phyloP scores from a whole-genome alignment of 2,888 invertebrate species.

The Silvanus unidentatus region DNA sequence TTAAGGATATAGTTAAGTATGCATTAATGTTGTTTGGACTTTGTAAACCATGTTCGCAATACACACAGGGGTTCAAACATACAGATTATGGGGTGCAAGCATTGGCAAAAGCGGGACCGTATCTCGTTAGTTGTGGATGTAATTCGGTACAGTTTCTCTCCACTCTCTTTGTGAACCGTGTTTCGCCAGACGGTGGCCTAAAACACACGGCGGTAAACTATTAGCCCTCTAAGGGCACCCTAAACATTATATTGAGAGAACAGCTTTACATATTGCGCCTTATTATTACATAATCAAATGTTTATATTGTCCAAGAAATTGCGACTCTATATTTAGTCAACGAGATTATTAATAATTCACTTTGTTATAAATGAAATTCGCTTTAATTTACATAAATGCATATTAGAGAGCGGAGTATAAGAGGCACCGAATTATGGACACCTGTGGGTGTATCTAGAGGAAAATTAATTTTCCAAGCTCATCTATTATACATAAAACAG shows the following conservation, averaged over 20 bases:
- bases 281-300: background rate
- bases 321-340: no score
- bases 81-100: conserved; percentile 8
- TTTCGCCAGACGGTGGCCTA: conserved; percentile 15
- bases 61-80: conserved; percentile 12
- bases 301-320: background rate
- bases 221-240: background rate
- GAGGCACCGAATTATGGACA: no score
- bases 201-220: conserved; percentile 1
- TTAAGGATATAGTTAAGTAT: conserved; percentile 22
- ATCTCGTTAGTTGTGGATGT: conserved; percentile 18
- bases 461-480: no score
- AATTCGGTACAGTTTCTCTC: conserved; percentile 9
- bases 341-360: no score
- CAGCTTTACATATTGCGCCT: no score
- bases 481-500: no score
- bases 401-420: no score
- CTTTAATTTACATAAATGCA: no score
- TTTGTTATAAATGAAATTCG: no score
- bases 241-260: no score
- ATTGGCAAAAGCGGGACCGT: conserved; percentile 3
- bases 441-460: no score
- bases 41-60: conserved; percentile 20
- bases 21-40: conserved; percentile 24
- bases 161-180: conserved; percentile 10